Conservation (phyloP, 2,888 invertebrate species). For the Aleiodes alternator region DNA sequence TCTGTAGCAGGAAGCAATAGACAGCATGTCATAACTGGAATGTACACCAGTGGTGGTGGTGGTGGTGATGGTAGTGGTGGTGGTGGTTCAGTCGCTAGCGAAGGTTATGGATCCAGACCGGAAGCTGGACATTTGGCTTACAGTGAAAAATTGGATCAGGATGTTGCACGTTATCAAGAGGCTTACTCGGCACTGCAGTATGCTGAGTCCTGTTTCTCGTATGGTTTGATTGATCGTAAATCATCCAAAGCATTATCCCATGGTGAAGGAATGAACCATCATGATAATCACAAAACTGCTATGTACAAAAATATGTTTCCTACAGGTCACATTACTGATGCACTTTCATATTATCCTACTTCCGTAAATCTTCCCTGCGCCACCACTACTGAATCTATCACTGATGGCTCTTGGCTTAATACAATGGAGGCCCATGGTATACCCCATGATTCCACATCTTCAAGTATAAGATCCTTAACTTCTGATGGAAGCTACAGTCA, state of each 20-base stretch:
- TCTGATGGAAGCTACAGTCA: conserved; percentile 70
- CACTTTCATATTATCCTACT: conserved; percentile 88
- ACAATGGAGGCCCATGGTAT: conserved; percentile 77
- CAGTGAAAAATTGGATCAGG: conserved; percentile 82
- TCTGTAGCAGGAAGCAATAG: conserved; percentile 85
- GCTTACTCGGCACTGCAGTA: conserved; percentile 74
- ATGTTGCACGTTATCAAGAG: conserved; percentile 72
- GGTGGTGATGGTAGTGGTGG: conserved; percentile 75
- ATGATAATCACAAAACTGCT: conserved; percentile 81
- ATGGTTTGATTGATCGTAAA: conserved; percentile 56
- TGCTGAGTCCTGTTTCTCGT: conserved; percentile 69
- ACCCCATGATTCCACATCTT: conserved; percentile 78
- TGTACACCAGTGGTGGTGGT: conserved; percentile 79
- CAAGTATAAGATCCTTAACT: conserved; percentile 72
- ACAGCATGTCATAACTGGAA: conserved; percentile 84
- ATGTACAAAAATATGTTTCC: conserved; percentile 84
- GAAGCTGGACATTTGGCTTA: conserved; percentile 76
- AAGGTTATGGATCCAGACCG: conserved; percentile 78
- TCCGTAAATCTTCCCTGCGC: conserved; percentile 79
- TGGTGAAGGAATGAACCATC: conserved; percentile 79
- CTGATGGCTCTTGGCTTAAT: conserved; percentile 80
- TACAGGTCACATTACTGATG: conserved; percentile 84
- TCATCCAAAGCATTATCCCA: conserved; percentile 65
- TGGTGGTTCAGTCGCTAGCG: conserved; percentile 78
- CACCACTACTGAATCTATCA: conserved; percentile 74